A percentile compares a stretch with the other conserved stretches of the same genome.
Conservation (phyloP, 2,797 vertebrate species). For the Rhabdophis nuchalis region DNA sequence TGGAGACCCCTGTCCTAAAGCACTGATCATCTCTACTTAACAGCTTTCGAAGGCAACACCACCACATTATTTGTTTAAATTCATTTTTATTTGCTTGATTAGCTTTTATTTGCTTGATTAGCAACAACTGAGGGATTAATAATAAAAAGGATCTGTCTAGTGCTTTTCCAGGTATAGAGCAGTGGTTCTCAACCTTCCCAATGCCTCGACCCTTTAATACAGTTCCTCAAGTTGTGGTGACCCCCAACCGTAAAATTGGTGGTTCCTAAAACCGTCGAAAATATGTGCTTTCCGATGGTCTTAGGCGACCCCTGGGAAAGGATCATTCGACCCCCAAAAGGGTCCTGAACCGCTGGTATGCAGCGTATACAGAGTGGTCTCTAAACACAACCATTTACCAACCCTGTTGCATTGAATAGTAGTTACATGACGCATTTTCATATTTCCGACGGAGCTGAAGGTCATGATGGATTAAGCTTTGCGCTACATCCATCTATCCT, state of each 20-base stretch:
- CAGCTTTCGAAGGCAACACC: not conserved
- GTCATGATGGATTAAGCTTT: not conserved
- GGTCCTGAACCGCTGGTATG: no score
- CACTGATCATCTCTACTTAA: not conserved
- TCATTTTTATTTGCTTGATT: slow-evolving; percentile 2
- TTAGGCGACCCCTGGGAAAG: no score
- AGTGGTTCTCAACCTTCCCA: no score
- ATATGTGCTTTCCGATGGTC: no score
- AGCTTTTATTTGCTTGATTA: not conserved
- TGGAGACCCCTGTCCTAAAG: not conserved
- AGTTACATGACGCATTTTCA: not conserved
- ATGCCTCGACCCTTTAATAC: no score
- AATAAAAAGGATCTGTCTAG: not conserved
- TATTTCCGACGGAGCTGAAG: not conserved
- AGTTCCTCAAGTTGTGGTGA: no score
- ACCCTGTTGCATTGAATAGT: not conserved
- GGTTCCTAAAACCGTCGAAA: no score
- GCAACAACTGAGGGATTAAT: not conserved
- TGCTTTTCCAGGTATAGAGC: not conserved
- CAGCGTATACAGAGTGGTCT: slow-evolving; percentile 43
- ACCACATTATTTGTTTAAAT: not conserved
- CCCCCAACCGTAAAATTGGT: no score
- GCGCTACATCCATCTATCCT: slow-evolving; percentile 47
- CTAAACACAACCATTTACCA: not conserved
- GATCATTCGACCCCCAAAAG: no score